These are phyloP conservation scores for Amiota mariae DNA, from an alignment of 2,888 invertebrate species.

Conservation along the genomic window DNA sequence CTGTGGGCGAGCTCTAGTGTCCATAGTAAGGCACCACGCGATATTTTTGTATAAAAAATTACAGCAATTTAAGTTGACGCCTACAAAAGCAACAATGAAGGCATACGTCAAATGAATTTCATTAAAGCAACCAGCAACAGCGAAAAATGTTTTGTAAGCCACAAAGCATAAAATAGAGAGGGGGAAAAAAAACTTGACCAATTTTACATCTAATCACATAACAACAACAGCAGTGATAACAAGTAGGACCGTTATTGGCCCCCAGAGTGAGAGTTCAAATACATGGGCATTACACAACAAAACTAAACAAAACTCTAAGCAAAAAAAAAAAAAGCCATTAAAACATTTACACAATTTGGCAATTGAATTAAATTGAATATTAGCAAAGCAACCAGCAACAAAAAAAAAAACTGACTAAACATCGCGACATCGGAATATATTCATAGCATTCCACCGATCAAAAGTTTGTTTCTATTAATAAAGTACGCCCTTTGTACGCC, in stretches of 20 bases:
- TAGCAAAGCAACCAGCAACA: conserved; percentile 39
- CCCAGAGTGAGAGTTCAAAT: no score
- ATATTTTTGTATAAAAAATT: not conserved
- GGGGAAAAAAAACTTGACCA: conserved; percentile 51
- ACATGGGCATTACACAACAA: not conserved
- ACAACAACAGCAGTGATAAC: conserved; percentile 11
- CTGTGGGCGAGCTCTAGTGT: not conserved
- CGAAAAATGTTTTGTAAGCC: conserved; percentile 22
- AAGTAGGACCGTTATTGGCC: not conserved
- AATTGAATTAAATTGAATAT: conserved; percentile 61
- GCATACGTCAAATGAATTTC: conserved; percentile 17
- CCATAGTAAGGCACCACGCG: not conserved
- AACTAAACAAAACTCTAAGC: conserved; percentile 21
- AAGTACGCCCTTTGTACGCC: not conserved
- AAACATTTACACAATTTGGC: conserved; percentile 54
- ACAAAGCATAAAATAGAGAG: conserved; percentile 35
- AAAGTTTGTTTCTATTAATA: no score
- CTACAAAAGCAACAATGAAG: conserved; percentile 8
- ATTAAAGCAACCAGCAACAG: conserved; percentile 32
- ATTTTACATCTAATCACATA: conserved; percentile 52
- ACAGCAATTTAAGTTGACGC: conserved; percentile 20
- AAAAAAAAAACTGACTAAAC: conserved; percentile 34
- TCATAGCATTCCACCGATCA: no score
- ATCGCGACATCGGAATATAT: no score
- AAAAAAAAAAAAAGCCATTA: conserved; percentile 46